Percentiles rank a stretch among this genome's conserved stretches.
phyloP scores from a whole-genome alignment of 1,140 invertebrate genomes.

The Lordiphosa collinella region DNA sequence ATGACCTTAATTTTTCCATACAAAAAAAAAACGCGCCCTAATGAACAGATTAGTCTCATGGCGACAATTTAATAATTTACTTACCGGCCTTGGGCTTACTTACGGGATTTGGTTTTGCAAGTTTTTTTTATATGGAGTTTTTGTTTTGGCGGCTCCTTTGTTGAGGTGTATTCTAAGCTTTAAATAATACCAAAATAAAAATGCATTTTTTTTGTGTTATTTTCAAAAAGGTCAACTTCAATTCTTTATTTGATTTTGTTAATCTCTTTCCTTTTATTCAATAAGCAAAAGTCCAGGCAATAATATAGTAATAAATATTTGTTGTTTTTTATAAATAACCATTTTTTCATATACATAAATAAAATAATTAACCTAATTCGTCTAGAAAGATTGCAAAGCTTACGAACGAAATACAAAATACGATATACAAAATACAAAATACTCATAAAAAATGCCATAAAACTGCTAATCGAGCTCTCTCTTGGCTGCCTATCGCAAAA shows the following conservation, averaged over 20 bases:
- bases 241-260: slow-evolving; percentile 31
- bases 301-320: slow-evolving; percentile 68
- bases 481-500: slow-evolving; percentile 50
- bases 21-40: too few relatives aligned
- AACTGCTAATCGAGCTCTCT: slow-evolving; percentile 67
- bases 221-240: slow-evolving; percentile 19
- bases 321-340: slow-evolving; percentile 45
- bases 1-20: too few relatives aligned
- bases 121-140: too few relatives aligned
- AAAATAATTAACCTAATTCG: slow-evolving; percentile 62
- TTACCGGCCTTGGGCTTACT: too few relatives aligned
- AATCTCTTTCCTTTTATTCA: slow-evolving; percentile 40
- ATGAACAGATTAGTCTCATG: too few relatives aligned
- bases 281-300: slow-evolving; percentile 46
- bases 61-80: too few relatives aligned
- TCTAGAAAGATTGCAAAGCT: slow-evolving; percentile 18
- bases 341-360: slow-evolving; percentile 47
- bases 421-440: slow-evolving; percentile 31
- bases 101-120: too few relatives aligned
- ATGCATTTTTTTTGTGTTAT: too few relatives aligned
- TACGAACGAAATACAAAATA: slow-evolving; percentile 19
- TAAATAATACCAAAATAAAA: too few relatives aligned
- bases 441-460: slow-evolving; percentile 50
- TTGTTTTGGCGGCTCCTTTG: too few relatives aligned
- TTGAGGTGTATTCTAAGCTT: too few relatives aligned